These are phyloP conservation scores for Drosophila villosipedis DNA, from an alignment of 2,888 invertebrate genomes.

Conservation along the genomic window DNA sequence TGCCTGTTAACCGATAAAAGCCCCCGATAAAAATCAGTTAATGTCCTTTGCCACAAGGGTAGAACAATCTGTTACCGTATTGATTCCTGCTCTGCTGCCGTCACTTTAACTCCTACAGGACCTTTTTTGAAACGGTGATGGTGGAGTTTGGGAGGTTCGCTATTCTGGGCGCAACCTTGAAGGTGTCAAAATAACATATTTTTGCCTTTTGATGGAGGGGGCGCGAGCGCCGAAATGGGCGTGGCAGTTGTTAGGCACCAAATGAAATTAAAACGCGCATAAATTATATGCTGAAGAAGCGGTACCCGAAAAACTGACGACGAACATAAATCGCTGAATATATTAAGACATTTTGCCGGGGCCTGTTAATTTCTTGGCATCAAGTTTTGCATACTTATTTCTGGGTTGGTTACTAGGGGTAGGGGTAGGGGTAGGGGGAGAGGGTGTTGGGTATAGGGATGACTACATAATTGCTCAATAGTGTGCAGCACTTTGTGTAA, in stretches of 20 bases:
- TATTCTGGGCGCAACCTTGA: constrained; percentile 72
- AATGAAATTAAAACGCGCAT: constrained; percentile 81
- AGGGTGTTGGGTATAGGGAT: background rate
- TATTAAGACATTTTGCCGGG: constrained; percentile 73
- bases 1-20: constrained; percentile 4
- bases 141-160: background rate
- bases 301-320: constrained; percentile 30
- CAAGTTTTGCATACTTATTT: constrained; percentile 64
- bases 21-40: constrained; percentile 29
- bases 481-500: constrained; percentile 72
- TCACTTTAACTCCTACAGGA: constrained; percentile 8
- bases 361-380: constrained; percentile 55
- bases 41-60: constrained; percentile 43
- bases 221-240: constrained; percentile 44
- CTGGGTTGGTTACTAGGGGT: background rate
- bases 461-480: constrained; percentile 76
- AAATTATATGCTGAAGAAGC: constrained; percentile 66
- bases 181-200: constrained; percentile 81
- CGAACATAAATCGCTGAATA: constrained; percentile 67
- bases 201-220: constrained; percentile 26
- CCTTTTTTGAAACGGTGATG: background rate
- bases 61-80: constrained; percentile 55
- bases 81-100: constrained; percentile 42
- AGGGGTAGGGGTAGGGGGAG: background rate
- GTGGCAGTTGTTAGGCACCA: constrained; percentile 77